phyloP scores from a whole-genome alignment of 2,888 invertebrate species.

The Antitype chi region DNA sequence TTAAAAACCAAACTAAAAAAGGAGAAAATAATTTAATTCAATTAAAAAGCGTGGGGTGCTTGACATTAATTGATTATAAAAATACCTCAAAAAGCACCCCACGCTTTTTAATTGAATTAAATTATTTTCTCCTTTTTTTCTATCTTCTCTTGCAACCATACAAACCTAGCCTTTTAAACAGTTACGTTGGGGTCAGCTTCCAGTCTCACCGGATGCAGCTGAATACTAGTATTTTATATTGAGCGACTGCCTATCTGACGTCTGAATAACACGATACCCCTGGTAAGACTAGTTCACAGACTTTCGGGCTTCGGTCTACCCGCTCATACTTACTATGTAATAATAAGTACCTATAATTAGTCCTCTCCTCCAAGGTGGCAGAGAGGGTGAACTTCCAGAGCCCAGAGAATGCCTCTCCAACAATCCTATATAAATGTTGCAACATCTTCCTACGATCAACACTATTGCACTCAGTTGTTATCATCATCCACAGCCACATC shows the following conservation, averaged over 20 bases:
- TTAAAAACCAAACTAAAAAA: too few relatives aligned
- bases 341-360: too few relatives aligned
- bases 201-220: too few relatives aligned
- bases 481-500: background rate
- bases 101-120: too few relatives aligned
- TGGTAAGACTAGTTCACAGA: background rate
- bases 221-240: background rate
- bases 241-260: background rate
- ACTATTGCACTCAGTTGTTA: background rate
- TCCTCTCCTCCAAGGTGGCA: background rate
- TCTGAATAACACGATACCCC: background rate
- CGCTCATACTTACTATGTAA: background rate
- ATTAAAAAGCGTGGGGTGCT: too few relatives aligned
- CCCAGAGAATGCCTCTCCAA: background rate
- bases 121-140: too few relatives aligned
- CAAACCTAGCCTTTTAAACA: fast-evolving
- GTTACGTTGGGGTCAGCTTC: background rate
- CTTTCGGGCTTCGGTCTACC: background rate
- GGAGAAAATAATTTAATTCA: too few relatives aligned
- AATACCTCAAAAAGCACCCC: too few relatives aligned
- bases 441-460: too few relatives aligned
- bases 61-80: too few relatives aligned
- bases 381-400: background rate
- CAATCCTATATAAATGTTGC: background rate
- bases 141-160: too few relatives aligned